Evolutionary conservation across 2,888 invertebrate species (phyloP).

Genomic region (Cephonodes hylas): DNA sequence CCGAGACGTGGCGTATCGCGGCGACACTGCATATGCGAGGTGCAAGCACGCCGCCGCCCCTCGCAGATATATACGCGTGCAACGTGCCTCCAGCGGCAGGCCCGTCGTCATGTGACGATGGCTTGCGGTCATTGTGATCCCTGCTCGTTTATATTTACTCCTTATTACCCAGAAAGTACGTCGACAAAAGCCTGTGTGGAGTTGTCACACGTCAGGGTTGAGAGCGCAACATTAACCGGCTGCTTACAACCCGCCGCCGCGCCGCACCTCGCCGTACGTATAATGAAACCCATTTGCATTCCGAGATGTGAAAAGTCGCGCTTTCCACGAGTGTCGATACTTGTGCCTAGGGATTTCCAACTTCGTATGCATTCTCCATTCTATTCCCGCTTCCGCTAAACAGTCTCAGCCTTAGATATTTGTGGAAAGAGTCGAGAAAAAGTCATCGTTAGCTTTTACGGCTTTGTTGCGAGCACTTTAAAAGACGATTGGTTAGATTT

Average conservation of each 20-base stretch:
- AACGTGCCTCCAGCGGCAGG: conserved; percentile 4
- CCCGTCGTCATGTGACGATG: neutral
- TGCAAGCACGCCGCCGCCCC: conserved; percentile 27
- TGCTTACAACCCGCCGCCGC: neutral
- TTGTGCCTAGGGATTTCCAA: conserved; percentile 42
- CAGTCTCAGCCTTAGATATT: conserved; percentile 10
- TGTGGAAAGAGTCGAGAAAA: neutral
- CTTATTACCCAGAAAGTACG: neutral
- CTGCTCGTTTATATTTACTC: neutral
- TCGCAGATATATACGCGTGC: conserved; percentile 27
- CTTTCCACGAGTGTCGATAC: conserved; percentile 30
- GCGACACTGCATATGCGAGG: conserved; percentile 58
- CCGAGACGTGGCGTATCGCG: conserved; percentile 67
- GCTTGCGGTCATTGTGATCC: conserved; percentile 2
- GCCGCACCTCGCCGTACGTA: neutral
- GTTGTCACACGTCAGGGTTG: neutral
- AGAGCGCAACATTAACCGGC: neutral
- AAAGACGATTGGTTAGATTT: neutral
- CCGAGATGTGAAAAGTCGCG: conserved; percentile 42
- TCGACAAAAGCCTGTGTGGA: neutral
- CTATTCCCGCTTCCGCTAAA: conserved; percentile 26
- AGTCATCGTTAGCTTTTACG: conserved; percentile 2
- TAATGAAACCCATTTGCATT: conserved; percentile 34
- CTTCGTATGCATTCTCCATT: conserved; percentile 35
- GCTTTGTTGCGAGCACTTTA: neutral